Conservation (phyloP, 2,797 vertebrate genomes). For the Esox masquinongy region DNA sequence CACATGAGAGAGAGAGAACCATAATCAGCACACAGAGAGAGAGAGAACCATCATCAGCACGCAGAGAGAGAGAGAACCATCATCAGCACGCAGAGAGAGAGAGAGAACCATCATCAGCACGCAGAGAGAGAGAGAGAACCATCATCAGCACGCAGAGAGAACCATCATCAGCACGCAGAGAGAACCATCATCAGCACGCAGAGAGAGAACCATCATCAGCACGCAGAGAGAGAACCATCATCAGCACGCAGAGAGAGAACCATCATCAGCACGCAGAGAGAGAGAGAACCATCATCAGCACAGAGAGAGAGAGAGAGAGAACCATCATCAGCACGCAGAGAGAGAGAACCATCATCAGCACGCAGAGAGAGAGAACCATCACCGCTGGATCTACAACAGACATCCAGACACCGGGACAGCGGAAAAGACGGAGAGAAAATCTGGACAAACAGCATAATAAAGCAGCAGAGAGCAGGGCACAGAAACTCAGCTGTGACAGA, state of each 20-base stretch:
- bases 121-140: too few species aligned
- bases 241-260: background rate
- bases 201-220: too few species aligned
- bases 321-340: background rate
- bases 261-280: too few species aligned
- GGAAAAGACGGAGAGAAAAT: constrained; percentile 18
- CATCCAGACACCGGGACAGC: background rate
- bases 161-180: background rate
- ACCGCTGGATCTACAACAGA: background rate
- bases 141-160: too few species aligned
- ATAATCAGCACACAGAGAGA: background rate
- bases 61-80: background rate
- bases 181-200: background rate
- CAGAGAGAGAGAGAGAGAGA: background rate
- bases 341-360: background rate
- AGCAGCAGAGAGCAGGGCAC: constrained; percentile 15
- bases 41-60: background rate
- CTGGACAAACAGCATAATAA: constrained; percentile 20
- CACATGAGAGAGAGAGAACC: background rate
- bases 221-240: background rate
- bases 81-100: background rate
- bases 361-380: background rate
- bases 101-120: background rate
- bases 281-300: background rate
- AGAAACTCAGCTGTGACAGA: constrained; percentile 25